Percentiles rank a stretch among this genome's conserved stretches.
Evolutionary conservation across 2,888 invertebrate species (phyloP).

Genomic region (Periphyllus acericola): DNA sequence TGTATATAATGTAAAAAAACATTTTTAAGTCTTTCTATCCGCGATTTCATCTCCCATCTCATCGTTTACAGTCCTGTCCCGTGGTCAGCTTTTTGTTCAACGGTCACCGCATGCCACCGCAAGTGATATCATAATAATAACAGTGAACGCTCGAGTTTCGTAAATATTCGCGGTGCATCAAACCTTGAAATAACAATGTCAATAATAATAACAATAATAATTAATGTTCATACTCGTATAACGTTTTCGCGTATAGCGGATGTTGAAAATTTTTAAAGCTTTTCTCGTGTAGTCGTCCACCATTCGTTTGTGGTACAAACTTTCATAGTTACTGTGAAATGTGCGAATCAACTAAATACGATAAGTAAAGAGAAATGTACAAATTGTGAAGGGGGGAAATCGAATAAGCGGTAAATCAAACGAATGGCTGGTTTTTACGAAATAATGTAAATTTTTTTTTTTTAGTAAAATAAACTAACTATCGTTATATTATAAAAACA

Average conservation of each 20-base stretch:
- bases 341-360: no score
- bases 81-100: not conserved
- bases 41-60: not conserved
- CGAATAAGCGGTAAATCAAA: no score
- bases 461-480: no score
- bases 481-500: no score
- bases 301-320: not conserved
- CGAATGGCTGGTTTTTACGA: no score
- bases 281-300: not conserved
- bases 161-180: not conserved
- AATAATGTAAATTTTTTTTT: no score
- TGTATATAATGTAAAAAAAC: not conserved
- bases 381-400: no score
- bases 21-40: not conserved
- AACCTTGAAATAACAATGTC: slow-evolving; percentile 19
- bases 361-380: no score
- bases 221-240: not conserved
- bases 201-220: slow-evolving; percentile 5
- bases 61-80: no score
- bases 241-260: not conserved
- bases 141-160: not conserved
- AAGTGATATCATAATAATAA: slow-evolving; percentile 12
- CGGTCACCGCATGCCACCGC: not conserved
- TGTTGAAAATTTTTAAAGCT: not conserved
- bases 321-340: no score